These are phyloP conservation scores for Tanytarsus gracilentus DNA, from an alignment of 2,888 invertebrate genomes.

Conservation along the genomic window DNA sequence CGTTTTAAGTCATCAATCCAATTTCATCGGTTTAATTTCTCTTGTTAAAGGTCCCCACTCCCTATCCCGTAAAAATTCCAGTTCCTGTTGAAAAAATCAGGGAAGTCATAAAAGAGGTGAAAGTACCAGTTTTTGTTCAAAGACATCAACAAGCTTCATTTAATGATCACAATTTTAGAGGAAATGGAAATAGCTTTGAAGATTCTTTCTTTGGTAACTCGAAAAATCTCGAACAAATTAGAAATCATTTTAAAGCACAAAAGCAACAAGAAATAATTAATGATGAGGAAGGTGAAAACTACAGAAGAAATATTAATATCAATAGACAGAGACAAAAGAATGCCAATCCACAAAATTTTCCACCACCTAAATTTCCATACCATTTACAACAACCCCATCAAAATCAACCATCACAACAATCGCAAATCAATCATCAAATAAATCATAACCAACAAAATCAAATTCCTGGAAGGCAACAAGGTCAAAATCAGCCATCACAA, in stretches of 20 bases:
- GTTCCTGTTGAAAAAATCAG: conserved; percentile 1
- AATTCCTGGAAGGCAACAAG: not conserved
- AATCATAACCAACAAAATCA: not conserved
- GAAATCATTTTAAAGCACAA: not conserved
- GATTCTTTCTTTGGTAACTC: conserved; percentile 9
- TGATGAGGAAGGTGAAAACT: not conserved
- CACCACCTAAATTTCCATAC: too few relatives aligned
- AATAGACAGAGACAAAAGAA: not conserved
- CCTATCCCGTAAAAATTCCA: not conserved
- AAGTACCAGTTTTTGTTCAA: conserved; percentile 20
- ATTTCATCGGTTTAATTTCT: too few relatives aligned
- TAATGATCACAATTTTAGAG: not conserved
- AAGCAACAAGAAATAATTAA: not conserved
- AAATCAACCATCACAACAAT: not conserved
- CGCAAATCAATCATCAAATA: not conserved
- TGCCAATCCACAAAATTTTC: too few relatives aligned
- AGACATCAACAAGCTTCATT: not conserved
- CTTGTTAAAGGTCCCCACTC: conserved; percentile 9
- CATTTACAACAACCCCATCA: too few relatives aligned
- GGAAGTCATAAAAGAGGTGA: conserved; percentile 9
- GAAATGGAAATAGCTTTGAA: not conserved
- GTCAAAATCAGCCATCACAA: not conserved
- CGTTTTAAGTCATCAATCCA: too few relatives aligned
- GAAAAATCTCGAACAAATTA: not conserved
- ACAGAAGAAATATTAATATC: not conserved